Conservation (phyloP, 2,888 invertebrate species). For the Scrobipalpa costella region DNA sequence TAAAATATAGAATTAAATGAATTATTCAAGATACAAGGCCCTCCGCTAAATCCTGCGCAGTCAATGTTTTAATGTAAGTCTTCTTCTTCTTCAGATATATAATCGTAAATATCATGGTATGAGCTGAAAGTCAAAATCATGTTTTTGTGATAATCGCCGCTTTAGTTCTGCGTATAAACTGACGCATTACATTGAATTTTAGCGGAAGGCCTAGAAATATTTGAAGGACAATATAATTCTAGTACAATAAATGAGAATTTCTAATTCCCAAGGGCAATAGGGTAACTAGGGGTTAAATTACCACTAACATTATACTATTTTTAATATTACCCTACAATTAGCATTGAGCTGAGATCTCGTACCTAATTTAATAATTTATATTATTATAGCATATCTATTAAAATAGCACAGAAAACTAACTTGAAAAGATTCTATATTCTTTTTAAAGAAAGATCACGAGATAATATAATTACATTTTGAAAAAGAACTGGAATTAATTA, state of each 20-base stretch:
- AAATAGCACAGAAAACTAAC: slow-evolving; percentile 7
- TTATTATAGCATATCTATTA: slow-evolving; percentile 35
- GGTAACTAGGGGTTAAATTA: slow-evolving; percentile 67
- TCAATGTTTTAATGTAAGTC: too few species aligned
- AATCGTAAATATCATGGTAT: too few species aligned
- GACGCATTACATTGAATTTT: background rate
- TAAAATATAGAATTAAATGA: background rate
- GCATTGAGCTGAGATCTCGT: slow-evolving; percentile 81
- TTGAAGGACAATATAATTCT: background rate
- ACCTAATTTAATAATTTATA: slow-evolving; percentile 63
- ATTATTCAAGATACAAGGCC: background rate
- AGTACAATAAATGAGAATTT: background rate
- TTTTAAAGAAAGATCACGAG: too few species aligned
- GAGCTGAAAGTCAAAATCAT: too few species aligned
- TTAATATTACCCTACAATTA: slow-evolving; percentile 64
- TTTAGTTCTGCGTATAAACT: too few species aligned
- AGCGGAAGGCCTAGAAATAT: background rate
- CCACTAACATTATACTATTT: slow-evolving; percentile 61
- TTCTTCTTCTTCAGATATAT: too few species aligned
- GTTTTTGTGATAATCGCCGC: too few species aligned
- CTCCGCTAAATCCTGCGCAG: too few species aligned
- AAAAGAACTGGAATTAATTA: too few species aligned
- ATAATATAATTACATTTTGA: too few species aligned
- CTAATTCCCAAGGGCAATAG: slow-evolving; percentile 57
- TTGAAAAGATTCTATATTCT: background rate